Base-by-base conservation (phyloP, 92 coral and sea anemone species). In the Galaxea fascicularis region DNA sequence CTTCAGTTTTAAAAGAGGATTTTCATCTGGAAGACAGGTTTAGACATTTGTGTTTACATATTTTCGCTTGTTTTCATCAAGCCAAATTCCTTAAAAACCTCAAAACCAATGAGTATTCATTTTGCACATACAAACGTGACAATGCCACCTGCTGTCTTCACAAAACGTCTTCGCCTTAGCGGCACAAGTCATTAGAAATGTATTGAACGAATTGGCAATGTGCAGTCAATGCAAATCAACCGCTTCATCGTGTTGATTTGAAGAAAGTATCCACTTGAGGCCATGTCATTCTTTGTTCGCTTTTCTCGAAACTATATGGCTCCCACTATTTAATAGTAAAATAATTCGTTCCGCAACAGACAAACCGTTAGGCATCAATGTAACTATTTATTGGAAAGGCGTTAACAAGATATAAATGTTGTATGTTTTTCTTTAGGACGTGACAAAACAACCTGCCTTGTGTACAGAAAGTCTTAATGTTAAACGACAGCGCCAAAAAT, bases 51-150 rank as follows among this genome's bases (percentile, higher is more conserved):
- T 15, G 25, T 65, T 27, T 64, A 15, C 47, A 25, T 22, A 26
- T 46, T 63, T 78, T 78, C 29, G 82, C 16, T 62, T 44, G 58
- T 79, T 79, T 22, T 7, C 45, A 9, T 56, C 12, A 5, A 79
- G 65, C 84, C 76, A 79, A 79, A 52, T 66, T 67, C 64, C 16
- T 66, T 1, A 30, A 66, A 52, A 65, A 30, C 84, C 74, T 31
- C 82, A 63, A 65, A 31, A 29, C 75, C 84, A 29, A 58, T 26
- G 70, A 35, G 41, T 27, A 45, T 63, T 24, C 26, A 64, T 25
- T 64, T 78, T 78, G 54, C 73, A 78, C 28, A 35, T 35, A 22
- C 29, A 13, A 66, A 79, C 24, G 15, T 20, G 75, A 20, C 64
- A 28, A 4, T 21, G 35, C 63, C 20, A 79, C 84, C 84, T 79